phyloP scores from a whole-genome alignment of 2,113 vertebrate genomes.

The Gobiocypris rarus region DNA sequence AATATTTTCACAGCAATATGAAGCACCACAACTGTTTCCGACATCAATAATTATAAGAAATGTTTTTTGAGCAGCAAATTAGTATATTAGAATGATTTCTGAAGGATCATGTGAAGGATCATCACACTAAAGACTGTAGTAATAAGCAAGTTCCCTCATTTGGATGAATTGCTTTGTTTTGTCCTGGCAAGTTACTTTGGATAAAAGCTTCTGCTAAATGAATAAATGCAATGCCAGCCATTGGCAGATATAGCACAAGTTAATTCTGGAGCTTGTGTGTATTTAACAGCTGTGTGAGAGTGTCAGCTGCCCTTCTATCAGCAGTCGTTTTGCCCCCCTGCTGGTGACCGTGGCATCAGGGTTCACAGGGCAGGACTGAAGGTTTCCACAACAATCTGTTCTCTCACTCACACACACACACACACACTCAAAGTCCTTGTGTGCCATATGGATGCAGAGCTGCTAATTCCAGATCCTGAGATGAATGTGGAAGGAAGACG shows the following conservation, averaged over 20 bases:
- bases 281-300: slow-evolving; percentile 10
- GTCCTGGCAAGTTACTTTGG: neutral
- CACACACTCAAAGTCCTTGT: too few species aligned
- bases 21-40: neutral
- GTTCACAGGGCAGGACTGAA: slow-evolving; percentile 40
- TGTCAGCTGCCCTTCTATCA: slow-evolving; percentile 13
- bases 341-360: neutral
- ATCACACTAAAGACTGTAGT: neutral
- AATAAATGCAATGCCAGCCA: neutral
- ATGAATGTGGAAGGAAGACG: slow-evolving; percentile 38
- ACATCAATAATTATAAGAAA: neutral
- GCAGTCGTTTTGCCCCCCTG: slow-evolving; percentile 27
- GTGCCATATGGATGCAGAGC: slow-evolving; percentile 33
- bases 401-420: neutral
- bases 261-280: slow-evolving; percentile 9
- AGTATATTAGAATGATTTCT: neutral
- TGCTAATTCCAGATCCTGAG: slow-evolving; percentile 8
- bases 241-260: neutral
- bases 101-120: neutral
- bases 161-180: neutral
- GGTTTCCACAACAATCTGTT: slow-evolving; percentile 50
- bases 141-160: neutral
- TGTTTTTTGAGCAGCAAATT: neutral
- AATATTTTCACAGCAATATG: neutral
- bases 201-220: neutral